Percentiles rank a stretch among this genome's conserved stretches.
These are phyloP conservation scores for Polyodon spathula DNA, from an alignment of 2,113 vertebrate species.

Conservation along the genomic window DNA sequence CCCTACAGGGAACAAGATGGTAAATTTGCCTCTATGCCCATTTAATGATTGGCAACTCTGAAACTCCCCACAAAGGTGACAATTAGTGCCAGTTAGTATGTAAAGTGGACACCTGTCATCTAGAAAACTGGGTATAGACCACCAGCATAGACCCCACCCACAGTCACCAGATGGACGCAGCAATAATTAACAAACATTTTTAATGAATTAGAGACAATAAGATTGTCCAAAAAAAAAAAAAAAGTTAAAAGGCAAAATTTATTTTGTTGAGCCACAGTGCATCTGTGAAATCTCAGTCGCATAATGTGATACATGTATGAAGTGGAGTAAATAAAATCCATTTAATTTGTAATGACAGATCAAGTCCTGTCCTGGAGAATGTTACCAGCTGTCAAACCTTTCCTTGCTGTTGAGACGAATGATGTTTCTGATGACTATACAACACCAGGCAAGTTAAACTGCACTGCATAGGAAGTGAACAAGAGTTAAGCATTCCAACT, in stretches of 20 bases:
- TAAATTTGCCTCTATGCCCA: background rate
- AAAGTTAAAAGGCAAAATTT: too few species aligned
- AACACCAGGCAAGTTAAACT: constrained; percentile 69
- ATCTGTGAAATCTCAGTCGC: too few species aligned
- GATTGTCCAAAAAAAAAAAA: too few species aligned
- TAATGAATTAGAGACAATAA: too few species aligned
- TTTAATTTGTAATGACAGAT: constrained; percentile 34
- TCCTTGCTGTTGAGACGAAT: constrained; percentile 71
- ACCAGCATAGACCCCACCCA: constrained; percentile 4
- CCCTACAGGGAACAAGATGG: constrained; percentile 6
- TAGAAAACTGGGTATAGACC: constrained; percentile 6
- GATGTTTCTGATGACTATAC: constrained; percentile 78
- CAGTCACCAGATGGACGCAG: background rate
- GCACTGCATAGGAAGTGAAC: background rate
- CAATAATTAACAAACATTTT: too few species aligned
- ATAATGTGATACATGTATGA: background rate
- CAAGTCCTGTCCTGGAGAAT: constrained; percentile 53
- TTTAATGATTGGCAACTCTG: constrained; percentile 12
- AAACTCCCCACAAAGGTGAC: constrained; percentile 35
- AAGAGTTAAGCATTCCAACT: too few species aligned
- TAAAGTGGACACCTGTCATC: constrained; percentile 21
- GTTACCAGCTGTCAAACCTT: constrained; percentile 58
- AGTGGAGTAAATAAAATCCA: background rate
- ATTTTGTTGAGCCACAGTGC: too few species aligned
- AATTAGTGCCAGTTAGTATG: constrained; percentile 32